phyloP scores from a whole-genome alignment of 92 coral and sea anemone genomes.

The Meandrina meandrites region DNA sequence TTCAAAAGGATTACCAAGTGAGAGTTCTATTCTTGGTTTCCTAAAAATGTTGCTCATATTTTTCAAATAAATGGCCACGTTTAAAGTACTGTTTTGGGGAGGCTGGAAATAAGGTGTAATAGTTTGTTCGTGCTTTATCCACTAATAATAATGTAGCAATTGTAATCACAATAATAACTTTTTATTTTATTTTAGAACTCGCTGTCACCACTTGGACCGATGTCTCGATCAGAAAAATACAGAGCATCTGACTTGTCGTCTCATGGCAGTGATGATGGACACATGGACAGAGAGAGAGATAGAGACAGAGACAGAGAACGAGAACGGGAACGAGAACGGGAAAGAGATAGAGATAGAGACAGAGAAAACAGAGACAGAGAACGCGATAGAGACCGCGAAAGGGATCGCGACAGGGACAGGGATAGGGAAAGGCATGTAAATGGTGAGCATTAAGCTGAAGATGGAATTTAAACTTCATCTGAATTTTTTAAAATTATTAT shows the following conservation, averaged over 20 bases:
- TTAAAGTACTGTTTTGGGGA: not conserved
- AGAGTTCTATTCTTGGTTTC: no score
- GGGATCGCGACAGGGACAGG: conserved; percentile 61
- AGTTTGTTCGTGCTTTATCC: not conserved
- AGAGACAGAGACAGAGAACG: conserved; percentile 62
- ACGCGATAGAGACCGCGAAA: conserved; percentile 61
- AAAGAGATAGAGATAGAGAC: conserved; percentile 63
- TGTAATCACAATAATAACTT: no score
- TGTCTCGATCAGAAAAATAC: conserved; percentile 85
- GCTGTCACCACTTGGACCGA: conserved; percentile 87
- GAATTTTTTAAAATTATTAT: no score
- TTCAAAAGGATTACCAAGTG: no score
- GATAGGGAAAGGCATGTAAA: conserved; percentile 87
- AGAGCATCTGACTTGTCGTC: conserved; percentile 95
- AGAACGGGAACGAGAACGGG: conserved; percentile 61
- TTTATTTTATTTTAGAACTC: conserved; percentile 73
- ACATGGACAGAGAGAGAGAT: conserved; percentile 74
- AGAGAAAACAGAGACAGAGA: conserved; percentile 55
- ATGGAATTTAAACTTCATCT: not conserved
- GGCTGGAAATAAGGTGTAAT: not conserved
- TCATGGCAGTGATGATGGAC: conserved; percentile 98
- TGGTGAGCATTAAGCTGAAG: conserved; percentile 47
- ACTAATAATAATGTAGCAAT: no score
- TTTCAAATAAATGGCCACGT: not conserved
- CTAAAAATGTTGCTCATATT: not conserved